These are phyloP conservation scores for Rhinolophus sinicus DNA, from an alignment of 2,113 vertebrate species.

Conservation along the genomic window DNA sequence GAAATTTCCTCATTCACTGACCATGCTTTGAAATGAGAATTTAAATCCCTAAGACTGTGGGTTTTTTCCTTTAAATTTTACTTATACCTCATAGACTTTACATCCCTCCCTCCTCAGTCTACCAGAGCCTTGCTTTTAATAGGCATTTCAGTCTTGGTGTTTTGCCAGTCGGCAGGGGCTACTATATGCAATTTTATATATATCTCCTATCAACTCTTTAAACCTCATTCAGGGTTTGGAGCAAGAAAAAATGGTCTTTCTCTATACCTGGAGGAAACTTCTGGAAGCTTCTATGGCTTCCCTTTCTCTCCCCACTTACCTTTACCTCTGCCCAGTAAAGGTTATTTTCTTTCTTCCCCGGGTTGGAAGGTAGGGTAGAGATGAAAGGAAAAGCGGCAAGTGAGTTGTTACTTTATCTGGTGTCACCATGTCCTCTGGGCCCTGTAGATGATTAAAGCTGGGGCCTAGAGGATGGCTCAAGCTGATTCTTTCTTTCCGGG, in stretches of 20 bases:
- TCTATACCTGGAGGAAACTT: background rate
- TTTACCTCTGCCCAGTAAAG: background rate
- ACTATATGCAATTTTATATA: background rate
- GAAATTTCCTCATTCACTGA: background rate
- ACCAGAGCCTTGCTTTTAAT: background rate
- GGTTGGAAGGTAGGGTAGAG: background rate
- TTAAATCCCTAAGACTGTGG: background rate
- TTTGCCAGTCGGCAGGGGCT: background rate
- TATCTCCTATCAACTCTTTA: background rate
- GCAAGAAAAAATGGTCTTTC: background rate
- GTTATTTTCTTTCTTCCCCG: background rate
- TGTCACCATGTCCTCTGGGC: background rate
- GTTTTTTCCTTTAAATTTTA: background rate
- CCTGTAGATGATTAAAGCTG: background rate
- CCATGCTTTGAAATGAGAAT: slow-evolving; percentile 33
- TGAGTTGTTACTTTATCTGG: background rate
- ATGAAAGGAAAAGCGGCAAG: background rate
- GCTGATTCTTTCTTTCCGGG: background rate
- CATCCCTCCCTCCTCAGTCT: accelerated
- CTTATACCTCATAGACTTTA: background rate
- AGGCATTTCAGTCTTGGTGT: background rate
- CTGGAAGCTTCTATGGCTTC: background rate
- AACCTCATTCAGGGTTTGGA: background rate
- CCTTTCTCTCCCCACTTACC: background rate
- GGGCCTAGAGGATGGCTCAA: background rate